Conservation (phyloP, 1,140 invertebrate species). For the Drosophila pseudoobscura region DNA sequence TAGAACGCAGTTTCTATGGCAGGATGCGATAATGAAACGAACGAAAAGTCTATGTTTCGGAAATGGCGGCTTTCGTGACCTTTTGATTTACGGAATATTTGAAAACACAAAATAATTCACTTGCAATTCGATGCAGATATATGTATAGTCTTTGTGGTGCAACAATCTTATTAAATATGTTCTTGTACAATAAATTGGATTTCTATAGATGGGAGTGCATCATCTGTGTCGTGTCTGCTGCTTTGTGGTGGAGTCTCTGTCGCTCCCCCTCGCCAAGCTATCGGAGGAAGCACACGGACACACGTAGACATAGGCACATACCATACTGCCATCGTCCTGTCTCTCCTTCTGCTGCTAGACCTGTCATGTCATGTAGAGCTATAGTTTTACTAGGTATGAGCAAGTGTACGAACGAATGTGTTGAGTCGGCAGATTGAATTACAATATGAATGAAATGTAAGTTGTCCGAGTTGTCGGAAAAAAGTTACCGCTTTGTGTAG, state of each 20-base stretch:
- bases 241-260: neutral
- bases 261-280: too few relatives aligned
- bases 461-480: neutral
- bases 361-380: too few relatives aligned
- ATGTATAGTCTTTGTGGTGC: neutral
- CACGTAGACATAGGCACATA: slow-evolving; percentile 3
- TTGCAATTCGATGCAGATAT: neutral
- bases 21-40: too few relatives aligned
- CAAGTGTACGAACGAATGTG: slow-evolving; percentile 14
- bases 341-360: too few relatives aligned
- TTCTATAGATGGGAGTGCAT: neutral
- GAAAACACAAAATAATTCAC: neutral
- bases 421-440: slow-evolving; percentile 22
- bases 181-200: neutral
- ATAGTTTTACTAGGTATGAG: too few relatives aligned
- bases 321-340: slow-evolving; percentile 10
- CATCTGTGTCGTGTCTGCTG: neutral
- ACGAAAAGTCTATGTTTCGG: too few relatives aligned
- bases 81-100: neutral
- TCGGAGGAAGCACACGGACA: slow-evolving; percentile 1
- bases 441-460: slow-evolving; percentile 6
- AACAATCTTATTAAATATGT: neutral
- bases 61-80: too few relatives aligned
- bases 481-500: neutral
- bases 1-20: too few relatives aligned